A percentile compares a stretch with the other conserved stretches of the same genome.
Conservation (phyloP, 2,797 vertebrate genomes). For the Hyperoplus immaculatus region DNA sequence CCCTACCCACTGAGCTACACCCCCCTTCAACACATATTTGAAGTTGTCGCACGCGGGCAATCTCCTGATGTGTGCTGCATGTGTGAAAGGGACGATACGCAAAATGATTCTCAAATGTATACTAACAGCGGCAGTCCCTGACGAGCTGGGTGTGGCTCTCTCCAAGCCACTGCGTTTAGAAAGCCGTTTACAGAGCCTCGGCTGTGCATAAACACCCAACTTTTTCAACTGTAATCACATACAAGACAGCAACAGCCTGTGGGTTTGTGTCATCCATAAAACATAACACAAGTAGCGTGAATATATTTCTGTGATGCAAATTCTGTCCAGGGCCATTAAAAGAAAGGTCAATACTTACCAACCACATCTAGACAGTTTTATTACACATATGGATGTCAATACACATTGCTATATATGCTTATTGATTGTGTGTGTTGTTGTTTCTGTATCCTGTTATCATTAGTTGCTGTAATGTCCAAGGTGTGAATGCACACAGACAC, state of each 20-base stretch:
- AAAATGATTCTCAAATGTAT: too few relatives aligned
- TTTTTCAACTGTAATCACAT: neutral
- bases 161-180: too few relatives aligned
- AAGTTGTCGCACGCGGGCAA: too few relatives aligned
- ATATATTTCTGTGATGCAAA: neutral
- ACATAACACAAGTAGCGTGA: neutral
- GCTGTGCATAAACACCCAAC: neutral
- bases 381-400: neutral
- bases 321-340: neutral
- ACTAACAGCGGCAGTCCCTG: too few relatives aligned
- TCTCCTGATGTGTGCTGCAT: too few relatives aligned
- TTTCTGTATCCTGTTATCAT: conserved; percentile 4
- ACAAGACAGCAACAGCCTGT: neutral
- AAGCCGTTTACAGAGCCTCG: too few relatives aligned
- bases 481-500: neutral
- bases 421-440: neutral
- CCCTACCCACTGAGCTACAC: too few relatives aligned
- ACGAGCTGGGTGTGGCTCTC: too few relatives aligned
- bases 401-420: neutral
- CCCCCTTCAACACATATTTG: too few relatives aligned
- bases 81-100: too few relatives aligned
- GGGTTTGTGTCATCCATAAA: neutral
- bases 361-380: neutral
- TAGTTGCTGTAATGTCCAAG: neutral
- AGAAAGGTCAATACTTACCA: neutral